Conservation (phyloP, 1,140 invertebrate genomes). For the Drosophila neocordata region DNA sequence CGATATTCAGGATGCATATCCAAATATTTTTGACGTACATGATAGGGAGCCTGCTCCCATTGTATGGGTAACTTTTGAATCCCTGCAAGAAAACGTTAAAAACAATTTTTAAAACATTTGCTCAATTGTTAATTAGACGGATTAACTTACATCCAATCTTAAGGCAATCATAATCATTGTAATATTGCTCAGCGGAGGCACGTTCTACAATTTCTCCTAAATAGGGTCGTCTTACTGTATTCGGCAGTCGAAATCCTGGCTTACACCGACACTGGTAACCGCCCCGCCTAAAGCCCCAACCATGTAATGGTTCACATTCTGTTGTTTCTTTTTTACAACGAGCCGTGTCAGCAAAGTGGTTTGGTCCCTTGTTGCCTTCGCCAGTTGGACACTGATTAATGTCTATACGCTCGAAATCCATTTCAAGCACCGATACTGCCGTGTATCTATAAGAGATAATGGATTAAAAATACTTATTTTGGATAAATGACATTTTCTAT, state of each 20-base stretch:
- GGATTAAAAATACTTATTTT: neutral
- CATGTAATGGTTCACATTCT: constrained; percentile 98
- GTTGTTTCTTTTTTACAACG: constrained; percentile 97
- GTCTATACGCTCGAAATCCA: constrained; percentile 98
- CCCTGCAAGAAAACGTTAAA: constrained; percentile 84
- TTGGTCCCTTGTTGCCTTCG: constrained; percentile 93
- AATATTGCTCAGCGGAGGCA: constrained; percentile 95
- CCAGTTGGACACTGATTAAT: constrained; percentile 98
- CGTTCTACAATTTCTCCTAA: constrained; percentile 96
- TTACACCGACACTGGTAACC: constrained; percentile 97
- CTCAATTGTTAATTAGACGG: too few species aligned
- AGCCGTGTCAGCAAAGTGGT: constrained; percentile 94
- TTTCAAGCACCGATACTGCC: constrained; percentile 95
- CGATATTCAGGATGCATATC: constrained; percentile 89
- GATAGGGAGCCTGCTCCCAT: constrained; percentile 88
- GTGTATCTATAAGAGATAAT: constrained; percentile 88
- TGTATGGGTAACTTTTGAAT: constrained; percentile 91
- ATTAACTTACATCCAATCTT: constrained; percentile 93
- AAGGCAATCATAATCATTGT: constrained; percentile 95
- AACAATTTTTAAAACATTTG: neutral
- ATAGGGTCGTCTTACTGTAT: constrained; percentile 93
- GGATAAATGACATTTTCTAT: neutral
- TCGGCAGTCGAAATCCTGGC: constrained; percentile 94
- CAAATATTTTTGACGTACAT: constrained; percentile 88
- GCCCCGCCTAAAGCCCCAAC: constrained; percentile 97